These are phyloP conservation scores for Ips typographus DNA, from an alignment of 1,140 invertebrate species.

Conservation along the genomic window DNA sequence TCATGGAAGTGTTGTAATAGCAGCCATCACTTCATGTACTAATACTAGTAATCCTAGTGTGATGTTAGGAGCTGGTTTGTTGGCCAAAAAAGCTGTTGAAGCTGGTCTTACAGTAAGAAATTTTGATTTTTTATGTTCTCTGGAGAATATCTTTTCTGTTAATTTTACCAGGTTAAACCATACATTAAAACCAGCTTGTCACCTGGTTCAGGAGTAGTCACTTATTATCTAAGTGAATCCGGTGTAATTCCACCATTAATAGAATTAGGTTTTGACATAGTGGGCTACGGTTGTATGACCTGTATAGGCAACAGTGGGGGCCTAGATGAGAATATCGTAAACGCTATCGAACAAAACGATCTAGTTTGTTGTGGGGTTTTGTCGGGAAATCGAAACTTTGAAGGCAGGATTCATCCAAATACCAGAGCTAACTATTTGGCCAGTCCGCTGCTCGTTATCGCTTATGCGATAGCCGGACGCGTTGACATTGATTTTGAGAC, in stretches of 20 bases:
- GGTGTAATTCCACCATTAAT: conserved; percentile 86
- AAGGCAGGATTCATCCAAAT: conserved; percentile 95
- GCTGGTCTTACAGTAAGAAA: conserved; percentile 67
- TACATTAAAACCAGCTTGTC: conserved; percentile 97
- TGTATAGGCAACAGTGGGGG: conserved; percentile 97
- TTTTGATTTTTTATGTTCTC: not conserved
- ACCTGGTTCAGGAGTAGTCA: conserved; percentile 96
- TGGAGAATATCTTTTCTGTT: not conserved
- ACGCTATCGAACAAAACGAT: conserved; percentile 94
- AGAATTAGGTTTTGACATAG: conserved; percentile 85
- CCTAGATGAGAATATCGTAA: conserved; percentile 83
- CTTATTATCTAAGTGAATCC: conserved; percentile 85
- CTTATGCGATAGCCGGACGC: conserved; percentile 93
- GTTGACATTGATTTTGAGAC: conserved; percentile 94
- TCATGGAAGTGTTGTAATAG: conserved; percentile 95
- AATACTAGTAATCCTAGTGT: conserved; percentile 98
- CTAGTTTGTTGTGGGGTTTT: conserved; percentile 92
- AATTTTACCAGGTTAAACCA: conserved; percentile 65
- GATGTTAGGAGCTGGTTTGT: conserved; percentile 91
- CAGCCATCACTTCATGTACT: conserved; percentile 96
- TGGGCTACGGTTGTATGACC: conserved; percentile 97
- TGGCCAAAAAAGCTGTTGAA: conserved; percentile 94
- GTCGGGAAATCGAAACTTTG: conserved; percentile 97
- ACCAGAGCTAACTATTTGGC: conserved; percentile 96
- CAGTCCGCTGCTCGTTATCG: conserved; percentile 92